phyloP scores from a whole-genome alignment of 1,140 invertebrate species.

The Muscidifurax raptorellus region DNA sequence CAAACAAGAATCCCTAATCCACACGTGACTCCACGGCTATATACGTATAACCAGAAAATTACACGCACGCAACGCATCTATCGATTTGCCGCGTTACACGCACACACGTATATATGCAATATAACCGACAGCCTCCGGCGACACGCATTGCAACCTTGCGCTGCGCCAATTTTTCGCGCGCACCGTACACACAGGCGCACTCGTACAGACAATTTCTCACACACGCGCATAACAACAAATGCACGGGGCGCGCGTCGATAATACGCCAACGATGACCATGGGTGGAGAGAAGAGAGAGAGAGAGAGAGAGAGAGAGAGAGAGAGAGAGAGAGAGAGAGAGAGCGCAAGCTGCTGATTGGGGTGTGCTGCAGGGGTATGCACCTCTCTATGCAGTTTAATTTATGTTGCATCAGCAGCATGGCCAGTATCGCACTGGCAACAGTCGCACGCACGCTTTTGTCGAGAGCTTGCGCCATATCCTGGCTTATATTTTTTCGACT shows the following conservation, averaged over 20 bases:
- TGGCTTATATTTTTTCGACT: conserved; percentile 17
- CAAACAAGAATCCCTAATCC: too few relatives aligned
- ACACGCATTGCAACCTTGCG: too few relatives aligned
- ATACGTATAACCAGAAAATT: too few relatives aligned
- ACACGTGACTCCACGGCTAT: too few relatives aligned
- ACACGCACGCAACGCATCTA: too few relatives aligned
- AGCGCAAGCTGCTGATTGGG: conserved; percentile 67
- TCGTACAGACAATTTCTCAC: not conserved
- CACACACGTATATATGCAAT: too few relatives aligned
- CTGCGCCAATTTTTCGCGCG: too few relatives aligned
- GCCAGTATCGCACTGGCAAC: conserved; percentile 61
- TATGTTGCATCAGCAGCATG: conserved; percentile 68
- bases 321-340: not conserved
- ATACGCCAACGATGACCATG: conserved; percentile 65
- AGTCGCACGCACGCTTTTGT: conserved; percentile 52
- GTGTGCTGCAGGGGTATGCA: conserved; percentile 53
- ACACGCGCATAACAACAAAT: conserved; percentile 13
- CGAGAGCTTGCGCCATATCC: conserved; percentile 23
- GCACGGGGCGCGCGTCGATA: conserved; percentile 58
- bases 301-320: not conserved
- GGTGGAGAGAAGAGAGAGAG: not conserved
- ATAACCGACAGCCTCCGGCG: too few relatives aligned
- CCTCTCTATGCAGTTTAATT: conserved; percentile 69
- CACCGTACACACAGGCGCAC: too few relatives aligned
- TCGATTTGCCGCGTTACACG: too few relatives aligned